Evolutionary conservation across 2,113 vertebrate genomes (phyloP).

Genomic region (Macaca fascicularis): DNA sequence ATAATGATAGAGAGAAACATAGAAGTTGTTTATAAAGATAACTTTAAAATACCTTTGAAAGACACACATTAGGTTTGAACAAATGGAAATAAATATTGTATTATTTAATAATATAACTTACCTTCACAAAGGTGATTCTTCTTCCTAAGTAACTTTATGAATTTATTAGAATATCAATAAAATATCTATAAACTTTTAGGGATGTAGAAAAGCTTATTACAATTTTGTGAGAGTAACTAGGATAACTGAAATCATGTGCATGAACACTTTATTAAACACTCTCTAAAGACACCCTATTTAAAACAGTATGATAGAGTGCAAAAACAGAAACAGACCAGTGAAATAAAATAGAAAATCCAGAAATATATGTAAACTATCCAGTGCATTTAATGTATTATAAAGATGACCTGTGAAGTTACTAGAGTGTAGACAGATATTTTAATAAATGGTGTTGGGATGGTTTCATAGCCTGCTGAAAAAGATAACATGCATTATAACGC

Average conservation of each 20-base stretch:
- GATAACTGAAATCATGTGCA: neutral
- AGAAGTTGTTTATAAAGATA: neutral
- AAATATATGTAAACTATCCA: neutral
- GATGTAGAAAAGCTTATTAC: neutral
- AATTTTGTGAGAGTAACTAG: neutral
- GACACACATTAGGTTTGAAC: neutral
- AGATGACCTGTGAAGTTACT: neutral
- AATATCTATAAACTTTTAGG: neutral
- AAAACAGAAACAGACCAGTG: neutral
- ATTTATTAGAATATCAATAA: neutral
- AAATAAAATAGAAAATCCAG: neutral
- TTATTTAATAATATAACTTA: neutral
- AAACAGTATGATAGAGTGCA: neutral
- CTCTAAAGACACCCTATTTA: neutral
- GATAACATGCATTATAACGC: neutral
- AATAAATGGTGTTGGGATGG: neutral
- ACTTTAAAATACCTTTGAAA: neutral
- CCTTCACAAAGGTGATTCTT: neutral
- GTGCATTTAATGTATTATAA: neutral
- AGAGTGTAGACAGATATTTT: neutral
- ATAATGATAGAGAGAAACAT: neutral
- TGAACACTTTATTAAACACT: neutral
- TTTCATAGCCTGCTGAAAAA: neutral
- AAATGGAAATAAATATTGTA: neutral
- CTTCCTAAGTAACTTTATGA: neutral